Base-by-base conservation (phyloP, 2,888 invertebrate species). In the Polylopha cassiicola region DNA sequence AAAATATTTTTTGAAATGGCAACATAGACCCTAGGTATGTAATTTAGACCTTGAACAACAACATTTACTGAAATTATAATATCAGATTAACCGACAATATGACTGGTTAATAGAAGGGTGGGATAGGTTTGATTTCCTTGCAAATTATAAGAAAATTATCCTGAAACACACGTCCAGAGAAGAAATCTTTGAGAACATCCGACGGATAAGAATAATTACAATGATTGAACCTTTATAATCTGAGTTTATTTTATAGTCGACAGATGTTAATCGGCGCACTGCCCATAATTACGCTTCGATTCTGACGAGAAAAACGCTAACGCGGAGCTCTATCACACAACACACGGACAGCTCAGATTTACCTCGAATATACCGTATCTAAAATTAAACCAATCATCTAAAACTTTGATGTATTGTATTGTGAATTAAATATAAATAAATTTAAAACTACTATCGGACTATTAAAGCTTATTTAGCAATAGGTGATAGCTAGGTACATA, bases 141-240 rank as follows among this genome's bases (percentile, higher is more conserved):
- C 71, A 79, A 79, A 79, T 81, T 81, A 80, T 76, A 84, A 78
- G 82, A 80, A 82, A 84, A 85, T 85, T 81, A 78, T 80, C 66
- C 71, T 65, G 58, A 50, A 57, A 50, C 58, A 58, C 52, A 58
- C 59, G 65, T 61, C 68, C 62, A 50, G 72, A 64, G 58, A 37
- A 70, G 64, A 63, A 64, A 67, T 68, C 78, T 79, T 78, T 79
- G 78, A 78, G 73, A 76, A 65, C 78, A 72, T 73, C 84, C 80
- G 82, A 79, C 84, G 82, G 84, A 84, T 84, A 84, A 80, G 79
- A 84, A 84, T 84, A 84, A 85, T 85, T 85, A 84, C 82, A 80
- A 80, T 78, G 80, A 81, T 82, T 81, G 84, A 84, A 81, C 78
- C 81, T 78, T 77, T 82, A 80, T 81, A 80, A 77, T 76, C 75